A percentile compares a stretch with the other conserved stretches of the same genome.
These are phyloP conservation scores for Rosalia funebris DNA, from an alignment of 2,888 invertebrate species.

Conservation along the genomic window DNA sequence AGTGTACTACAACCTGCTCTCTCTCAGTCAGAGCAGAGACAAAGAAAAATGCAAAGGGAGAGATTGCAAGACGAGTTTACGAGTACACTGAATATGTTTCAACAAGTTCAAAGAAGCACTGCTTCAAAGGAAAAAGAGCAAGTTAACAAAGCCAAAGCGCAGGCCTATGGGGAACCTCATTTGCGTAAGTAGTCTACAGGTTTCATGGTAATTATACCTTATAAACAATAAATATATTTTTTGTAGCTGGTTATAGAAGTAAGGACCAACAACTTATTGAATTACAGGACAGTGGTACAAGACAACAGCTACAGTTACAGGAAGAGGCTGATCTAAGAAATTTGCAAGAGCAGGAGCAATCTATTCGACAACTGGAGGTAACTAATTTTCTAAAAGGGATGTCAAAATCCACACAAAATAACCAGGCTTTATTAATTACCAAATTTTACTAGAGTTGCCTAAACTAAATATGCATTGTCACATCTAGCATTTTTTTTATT, in stretches of 20 bases:
- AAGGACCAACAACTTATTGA: constrained; percentile 70
- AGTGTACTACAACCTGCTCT: constrained; percentile 70
- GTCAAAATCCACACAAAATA: no score
- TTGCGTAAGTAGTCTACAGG: constrained; percentile 65
- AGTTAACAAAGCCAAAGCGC: constrained; percentile 79
- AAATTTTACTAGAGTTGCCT: no score
- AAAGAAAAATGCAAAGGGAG: constrained; percentile 88
- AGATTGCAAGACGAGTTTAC: constrained; percentile 93
- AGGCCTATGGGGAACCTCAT: constrained; percentile 70
- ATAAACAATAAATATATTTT: no score
- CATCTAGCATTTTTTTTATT: no score
- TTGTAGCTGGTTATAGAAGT: constrained; percentile 53
- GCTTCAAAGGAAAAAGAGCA: constrained; percentile 93
- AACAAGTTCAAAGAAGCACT: constrained; percentile 86
- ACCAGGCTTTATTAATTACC: no score
- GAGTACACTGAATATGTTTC: constrained; percentile 86
- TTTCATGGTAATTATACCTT: no score
- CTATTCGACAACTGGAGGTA: constrained; percentile 91
- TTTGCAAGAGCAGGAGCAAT: constrained; percentile 88
- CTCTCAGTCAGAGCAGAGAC: constrained; percentile 76
- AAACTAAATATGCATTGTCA: no score
- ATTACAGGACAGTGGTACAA: constrained; percentile 70
- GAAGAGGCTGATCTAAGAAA: constrained; percentile 86
- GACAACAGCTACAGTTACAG: constrained; percentile 81
- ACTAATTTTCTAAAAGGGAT: no score